Conservation (phyloP, 2,113 vertebrate genomes). For the Ranitomeya variabilis region DNA sequence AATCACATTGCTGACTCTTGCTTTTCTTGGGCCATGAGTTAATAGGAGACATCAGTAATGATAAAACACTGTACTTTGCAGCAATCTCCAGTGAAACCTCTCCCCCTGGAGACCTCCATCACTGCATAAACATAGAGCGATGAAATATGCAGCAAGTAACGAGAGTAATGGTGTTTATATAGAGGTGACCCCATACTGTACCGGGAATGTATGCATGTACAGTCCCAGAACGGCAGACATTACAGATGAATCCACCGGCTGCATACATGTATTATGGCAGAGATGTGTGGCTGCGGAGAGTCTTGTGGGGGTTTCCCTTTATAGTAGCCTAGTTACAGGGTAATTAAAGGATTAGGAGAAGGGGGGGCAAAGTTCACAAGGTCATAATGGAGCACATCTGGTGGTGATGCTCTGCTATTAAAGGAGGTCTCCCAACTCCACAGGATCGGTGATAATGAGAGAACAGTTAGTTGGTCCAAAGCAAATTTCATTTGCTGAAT, state of each 20-base stretch:
- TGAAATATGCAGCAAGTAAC: not conserved
- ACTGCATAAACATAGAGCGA: not conserved
- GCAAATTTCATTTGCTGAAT: too few species aligned
- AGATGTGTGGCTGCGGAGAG: not conserved
- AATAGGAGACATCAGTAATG: conserved; percentile 46
- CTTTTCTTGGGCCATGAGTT: conserved; percentile 35
- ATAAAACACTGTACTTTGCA: conserved; percentile 40
- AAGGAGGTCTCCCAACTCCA: too few species aligned
- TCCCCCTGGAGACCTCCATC: conserved; percentile 4
- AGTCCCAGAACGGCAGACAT: not conserved
- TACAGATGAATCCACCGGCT: not conserved
- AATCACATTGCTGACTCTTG: conserved; percentile 45
- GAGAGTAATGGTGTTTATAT: not conserved
- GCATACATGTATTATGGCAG: not conserved
- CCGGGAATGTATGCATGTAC: not conserved
- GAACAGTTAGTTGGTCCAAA: too few species aligned
- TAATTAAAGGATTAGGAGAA: too few species aligned
- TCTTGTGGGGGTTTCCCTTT: too few species aligned
- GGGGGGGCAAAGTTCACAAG: too few species aligned
- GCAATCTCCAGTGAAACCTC: conserved; percentile 8
- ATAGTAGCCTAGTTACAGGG: too few species aligned
- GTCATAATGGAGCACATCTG: too few species aligned
- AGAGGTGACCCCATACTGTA: not conserved
- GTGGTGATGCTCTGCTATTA: too few species aligned
- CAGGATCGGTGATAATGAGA: too few species aligned